phyloP scores from a whole-genome alignment of 2,888 invertebrate genomes.

The Hydrotaea cyrtoneurina region DNA sequence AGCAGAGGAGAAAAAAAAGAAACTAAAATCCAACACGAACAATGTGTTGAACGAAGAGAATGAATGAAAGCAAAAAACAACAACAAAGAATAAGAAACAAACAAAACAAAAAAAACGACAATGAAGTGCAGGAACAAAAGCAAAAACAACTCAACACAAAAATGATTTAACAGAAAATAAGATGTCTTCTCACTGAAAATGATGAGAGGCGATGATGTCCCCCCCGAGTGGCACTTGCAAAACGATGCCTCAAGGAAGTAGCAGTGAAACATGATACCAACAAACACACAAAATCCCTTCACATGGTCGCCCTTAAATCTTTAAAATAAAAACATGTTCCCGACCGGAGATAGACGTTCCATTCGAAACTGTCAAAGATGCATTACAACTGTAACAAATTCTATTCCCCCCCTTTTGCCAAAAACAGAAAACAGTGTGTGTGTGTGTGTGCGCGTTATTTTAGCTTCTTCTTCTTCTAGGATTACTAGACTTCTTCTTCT shows the following conservation, averaged over 20 bases:
- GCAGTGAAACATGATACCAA: constrained; percentile 35
- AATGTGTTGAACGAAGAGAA: constrained; percentile 23
- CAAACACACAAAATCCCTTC: constrained; percentile 9
- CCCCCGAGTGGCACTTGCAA: constrained; percentile 35
- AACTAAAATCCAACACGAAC: constrained; percentile 28
- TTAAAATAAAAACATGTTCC: constrained; percentile 17
- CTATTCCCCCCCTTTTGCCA: background rate
- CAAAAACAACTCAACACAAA: no score
- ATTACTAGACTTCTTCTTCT: background rate
- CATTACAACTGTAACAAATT: constrained; percentile 12
- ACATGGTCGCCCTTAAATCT: constrained; percentile 37
- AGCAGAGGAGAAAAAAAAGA: background rate
- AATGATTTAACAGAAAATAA: constrained; percentile 16
- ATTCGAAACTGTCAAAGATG: constrained; percentile 25
- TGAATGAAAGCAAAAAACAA: constrained; percentile 5
- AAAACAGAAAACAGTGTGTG: background rate
- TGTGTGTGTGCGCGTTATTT: background rate
- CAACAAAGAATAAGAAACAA: constrained; percentile 20
- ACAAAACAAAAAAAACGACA: constrained; percentile 10
- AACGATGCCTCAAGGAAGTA: constrained; percentile 47
- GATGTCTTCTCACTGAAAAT: background rate
- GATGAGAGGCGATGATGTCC: constrained; percentile 35
- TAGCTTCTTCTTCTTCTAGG: background rate
- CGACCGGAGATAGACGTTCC: background rate
- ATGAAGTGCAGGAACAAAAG: background rate